Percentiles rank a stretch among this genome's conserved stretches.
phyloP scores from a whole-genome alignment of 2,113 vertebrate genomes.

The Heterotilapia buettikoferi region DNA sequence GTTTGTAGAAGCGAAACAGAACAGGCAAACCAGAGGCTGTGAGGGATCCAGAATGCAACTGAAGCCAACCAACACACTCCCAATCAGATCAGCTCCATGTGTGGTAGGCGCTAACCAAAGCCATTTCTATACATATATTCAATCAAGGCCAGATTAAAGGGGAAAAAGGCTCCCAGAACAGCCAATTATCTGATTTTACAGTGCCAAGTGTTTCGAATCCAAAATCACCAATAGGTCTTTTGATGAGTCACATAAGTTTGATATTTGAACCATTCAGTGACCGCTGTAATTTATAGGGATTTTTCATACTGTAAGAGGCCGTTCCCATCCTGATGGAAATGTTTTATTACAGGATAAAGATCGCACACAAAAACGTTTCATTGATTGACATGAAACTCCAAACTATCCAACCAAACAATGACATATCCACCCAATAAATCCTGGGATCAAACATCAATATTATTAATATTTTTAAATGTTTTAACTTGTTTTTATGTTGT shows the following conservation, averaged over 20 bases:
- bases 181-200: not conserved
- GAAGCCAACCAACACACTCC: constrained; percentile 53
- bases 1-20: constrained; percentile 50
- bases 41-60: constrained; percentile 35
- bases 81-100: constrained; percentile 49
- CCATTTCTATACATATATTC: not conserved
- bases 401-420: not conserved
- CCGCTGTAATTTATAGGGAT: not conserved
- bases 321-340: not conserved
- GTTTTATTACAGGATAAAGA: not conserved
- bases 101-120: constrained; percentile 55
- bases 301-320: not conserved
- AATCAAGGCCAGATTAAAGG: not conserved
- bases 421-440: not conserved
- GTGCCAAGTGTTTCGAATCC: not conserved
- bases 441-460: not conserved
- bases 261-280: not conserved
- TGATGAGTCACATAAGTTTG: not conserved
- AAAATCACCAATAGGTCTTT: not conserved
- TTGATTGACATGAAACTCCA: not conserved
- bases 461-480: not conserved
- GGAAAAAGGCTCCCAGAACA: not conserved
- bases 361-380: not conserved
- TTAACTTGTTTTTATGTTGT: not conserved
- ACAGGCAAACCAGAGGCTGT: constrained; percentile 43